Evolutionary conservation across 2,797 vertebrate species (phyloP).

Genomic region (Urophycis tenuis): DNA sequence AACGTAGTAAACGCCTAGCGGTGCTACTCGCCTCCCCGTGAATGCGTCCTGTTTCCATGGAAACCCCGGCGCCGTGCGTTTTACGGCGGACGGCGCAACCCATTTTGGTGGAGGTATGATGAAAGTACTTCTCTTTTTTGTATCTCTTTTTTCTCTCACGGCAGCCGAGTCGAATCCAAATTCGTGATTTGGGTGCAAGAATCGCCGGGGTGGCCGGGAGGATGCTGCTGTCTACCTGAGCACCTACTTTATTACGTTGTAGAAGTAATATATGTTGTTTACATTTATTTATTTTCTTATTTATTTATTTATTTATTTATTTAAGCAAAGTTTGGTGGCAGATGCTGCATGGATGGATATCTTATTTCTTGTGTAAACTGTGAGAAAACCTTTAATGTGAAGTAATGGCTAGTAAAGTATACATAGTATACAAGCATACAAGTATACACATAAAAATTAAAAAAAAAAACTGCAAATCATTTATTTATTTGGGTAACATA

Average conservation of each 20-base stretch:
- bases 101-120: slow-evolving; percentile 6
- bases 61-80: slow-evolving; percentile 1
- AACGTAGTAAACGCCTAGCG: not conserved
- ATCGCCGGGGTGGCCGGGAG: not conserved
- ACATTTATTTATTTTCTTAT: not conserved
- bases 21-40: not conserved
- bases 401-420: not conserved
- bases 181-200: not conserved
- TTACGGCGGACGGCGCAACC: not conserved
- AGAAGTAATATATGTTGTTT: not conserved
- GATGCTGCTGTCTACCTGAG: not conserved
- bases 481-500: not conserved
- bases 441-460: not conserved
- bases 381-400: not conserved
- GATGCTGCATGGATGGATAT: not conserved
- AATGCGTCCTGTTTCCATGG: slow-evolving; percentile 18
- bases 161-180: not conserved
- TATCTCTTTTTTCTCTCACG: not conserved
- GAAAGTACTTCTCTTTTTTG: not conserved
- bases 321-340: not conserved
- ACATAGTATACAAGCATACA: too few relatives aligned
- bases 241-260: too few relatives aligned
- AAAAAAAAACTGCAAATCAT: not conserved
- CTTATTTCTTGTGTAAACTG: not conserved
- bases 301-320: not conserved